Evolutionary conservation across 2,113 vertebrate species (phyloP).

Genomic region (Colaptes auratus): DNA sequence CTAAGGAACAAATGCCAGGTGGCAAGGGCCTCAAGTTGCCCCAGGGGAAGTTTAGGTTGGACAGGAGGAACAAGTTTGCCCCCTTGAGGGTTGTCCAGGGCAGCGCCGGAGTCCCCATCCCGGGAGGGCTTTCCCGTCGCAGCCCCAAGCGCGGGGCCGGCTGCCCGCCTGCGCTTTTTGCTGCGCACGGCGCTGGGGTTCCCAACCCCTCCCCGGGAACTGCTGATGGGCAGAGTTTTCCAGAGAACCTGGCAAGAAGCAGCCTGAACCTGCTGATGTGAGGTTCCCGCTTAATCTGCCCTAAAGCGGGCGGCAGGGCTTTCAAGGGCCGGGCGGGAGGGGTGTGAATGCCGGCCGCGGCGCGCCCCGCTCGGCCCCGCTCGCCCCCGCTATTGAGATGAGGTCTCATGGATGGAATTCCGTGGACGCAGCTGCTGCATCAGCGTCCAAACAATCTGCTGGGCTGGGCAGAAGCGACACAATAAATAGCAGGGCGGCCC

Average conservation of each 20-base stretch:
- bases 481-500: constrained; percentile 82
- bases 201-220: neutral
- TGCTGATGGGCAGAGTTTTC: constrained; percentile 68
- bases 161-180: no score
- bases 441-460: constrained; percentile 85
- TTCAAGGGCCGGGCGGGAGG: constrained; percentile 16
- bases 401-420: constrained; percentile 80
- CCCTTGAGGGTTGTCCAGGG: neutral
- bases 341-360: neutral
- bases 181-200: neutral
- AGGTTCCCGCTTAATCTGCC: constrained; percentile 64
- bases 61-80: neutral
- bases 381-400: constrained; percentile 79
- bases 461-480: constrained; percentile 81
- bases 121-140: fast-evolving
- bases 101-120: neutral
- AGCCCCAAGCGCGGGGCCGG: neutral
- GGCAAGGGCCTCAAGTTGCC: neutral
- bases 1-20: neutral
- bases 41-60: no score
- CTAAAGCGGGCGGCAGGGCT: constrained; percentile 18
- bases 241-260: constrained; percentile 62
- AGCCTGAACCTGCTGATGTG: constrained; percentile 64
- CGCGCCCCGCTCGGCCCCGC: constrained; percentile 6
- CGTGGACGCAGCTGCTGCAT: constrained; percentile 85